Evolutionary conservation across 2,888 invertebrate genomes (phyloP).

Genomic region (Pammene aurita): DNA sequence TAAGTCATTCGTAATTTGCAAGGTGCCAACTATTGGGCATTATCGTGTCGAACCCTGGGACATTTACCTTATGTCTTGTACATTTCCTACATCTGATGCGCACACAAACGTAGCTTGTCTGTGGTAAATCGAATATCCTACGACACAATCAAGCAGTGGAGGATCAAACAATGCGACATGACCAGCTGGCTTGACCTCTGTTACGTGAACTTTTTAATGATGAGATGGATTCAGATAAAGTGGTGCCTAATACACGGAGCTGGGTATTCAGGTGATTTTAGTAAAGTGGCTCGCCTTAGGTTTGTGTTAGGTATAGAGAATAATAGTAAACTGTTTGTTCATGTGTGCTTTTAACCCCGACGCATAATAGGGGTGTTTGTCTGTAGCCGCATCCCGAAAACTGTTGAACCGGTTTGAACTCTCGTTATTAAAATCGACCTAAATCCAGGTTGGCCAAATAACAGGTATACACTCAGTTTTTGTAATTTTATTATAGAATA

Average conservation of each 20-base stretch:
- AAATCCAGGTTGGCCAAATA: too few species aligned
- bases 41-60: too few species aligned
- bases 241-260: background rate
- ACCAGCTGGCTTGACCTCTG: constrained; percentile 3
- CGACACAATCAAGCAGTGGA: constrained; percentile 28
- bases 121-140: constrained; percentile 34
- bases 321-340: too few species aligned
- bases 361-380: too few species aligned
- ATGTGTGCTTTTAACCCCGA: too few species aligned
- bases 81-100: background rate
- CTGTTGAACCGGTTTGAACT: too few species aligned
- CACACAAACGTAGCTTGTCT: constrained; percentile 19
- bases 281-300: background rate
- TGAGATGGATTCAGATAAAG: background rate
- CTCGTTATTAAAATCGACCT: too few species aligned
- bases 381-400: too few species aligned
- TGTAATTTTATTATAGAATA: too few species aligned
- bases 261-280: constrained; percentile 17
- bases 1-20: too few species aligned
- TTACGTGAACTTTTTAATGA: background rate
- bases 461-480: too few species aligned
- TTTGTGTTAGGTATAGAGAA: background rate
- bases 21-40: too few species aligned
- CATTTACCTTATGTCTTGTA: background rate
- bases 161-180: constrained; percentile 29